These are phyloP conservation scores for Drosophila fulvimacula DNA, from an alignment of 2,888 invertebrate species.

Conservation along the genomic window DNA sequence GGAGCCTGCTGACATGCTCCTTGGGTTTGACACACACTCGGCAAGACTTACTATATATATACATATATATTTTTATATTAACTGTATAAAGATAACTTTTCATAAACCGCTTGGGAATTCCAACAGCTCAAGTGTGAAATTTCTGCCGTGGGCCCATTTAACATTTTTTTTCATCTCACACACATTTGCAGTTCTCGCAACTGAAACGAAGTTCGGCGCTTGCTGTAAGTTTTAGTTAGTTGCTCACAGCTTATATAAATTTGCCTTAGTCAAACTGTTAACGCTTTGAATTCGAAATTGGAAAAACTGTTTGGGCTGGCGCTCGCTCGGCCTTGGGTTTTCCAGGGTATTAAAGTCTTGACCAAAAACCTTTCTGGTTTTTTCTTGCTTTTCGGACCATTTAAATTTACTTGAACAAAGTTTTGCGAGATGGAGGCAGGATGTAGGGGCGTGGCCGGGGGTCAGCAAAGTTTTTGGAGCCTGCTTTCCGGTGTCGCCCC, in stretches of 20 bases:
- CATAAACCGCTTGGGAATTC: conserved; percentile 43
- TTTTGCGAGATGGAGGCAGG: conserved; percentile 35
- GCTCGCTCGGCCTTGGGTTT: conserved; percentile 2
- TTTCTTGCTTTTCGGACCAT: conserved; percentile 41
- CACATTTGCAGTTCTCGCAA: background rate
- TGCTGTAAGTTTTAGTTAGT: background rate
- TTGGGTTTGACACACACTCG: conserved; percentile 1
- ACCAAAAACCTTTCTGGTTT: conserved; percentile 37
- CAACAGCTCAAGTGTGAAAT: conserved; percentile 40
- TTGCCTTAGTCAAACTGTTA: conserved; percentile 22
- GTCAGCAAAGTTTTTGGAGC: conserved; percentile 49
- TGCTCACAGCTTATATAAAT: background rate
- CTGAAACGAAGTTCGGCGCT: background rate
- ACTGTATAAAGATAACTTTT: conserved; percentile 1
- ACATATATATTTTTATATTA: background rate
- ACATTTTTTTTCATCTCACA: background rate
- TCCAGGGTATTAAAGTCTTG: conserved; percentile 55
- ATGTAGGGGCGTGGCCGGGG: background rate
- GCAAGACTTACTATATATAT: background rate
- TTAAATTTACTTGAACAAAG: conserved; percentile 73
- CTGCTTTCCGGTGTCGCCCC: conserved; percentile 56
- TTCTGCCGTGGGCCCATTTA: conserved; percentile 21
- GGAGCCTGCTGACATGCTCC: conserved; percentile 6
- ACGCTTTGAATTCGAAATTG: conserved; percentile 20
- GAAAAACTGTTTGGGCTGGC: conserved; percentile 18